Percentiles rank a stretch among this genome's conserved stretches.
phyloP scores from a whole-genome alignment of 1,140 invertebrate genomes.

The Scaptomyza montana region DNA sequence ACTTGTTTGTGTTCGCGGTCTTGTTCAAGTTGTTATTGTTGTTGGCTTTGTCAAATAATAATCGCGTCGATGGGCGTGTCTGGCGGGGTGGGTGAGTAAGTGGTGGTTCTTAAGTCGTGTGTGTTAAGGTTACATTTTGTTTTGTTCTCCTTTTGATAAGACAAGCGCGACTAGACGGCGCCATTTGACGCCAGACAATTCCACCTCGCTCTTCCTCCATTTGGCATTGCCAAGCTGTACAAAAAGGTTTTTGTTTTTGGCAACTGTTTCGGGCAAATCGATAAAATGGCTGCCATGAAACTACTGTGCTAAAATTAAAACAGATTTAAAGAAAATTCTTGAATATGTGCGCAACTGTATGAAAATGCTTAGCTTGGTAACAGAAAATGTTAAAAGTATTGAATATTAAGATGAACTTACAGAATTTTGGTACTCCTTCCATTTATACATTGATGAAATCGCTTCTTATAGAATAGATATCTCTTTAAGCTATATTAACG shows the following conservation, averaged over 20 bases:
- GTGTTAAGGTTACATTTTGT: conserved; percentile 77
- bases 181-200: conserved; percentile 51
- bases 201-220: conserved; percentile 13
- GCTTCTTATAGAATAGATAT: no score
- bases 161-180: conserved; percentile 67
- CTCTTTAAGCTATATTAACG: no score
- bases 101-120: conserved; percentile 34
- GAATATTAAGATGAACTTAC: no score
- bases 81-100: background rate
- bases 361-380: no score
- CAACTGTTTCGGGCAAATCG: conserved; percentile 60
- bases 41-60: conserved; percentile 55
- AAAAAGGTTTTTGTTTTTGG: conserved; percentile 51
- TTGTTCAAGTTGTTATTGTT: conserved; percentile 10
- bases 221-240: conserved; percentile 39
- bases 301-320: conserved; percentile 56
- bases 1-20: conserved; percentile 62
- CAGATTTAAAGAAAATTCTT: conserved; percentile 50
- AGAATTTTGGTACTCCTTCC: no score
- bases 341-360: no score
- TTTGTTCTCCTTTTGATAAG: conserved; percentile 34
- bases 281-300: conserved; percentile 58
- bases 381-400: no score
- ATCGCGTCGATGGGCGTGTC: conserved; percentile 44
- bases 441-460: no score